Conservation (phyloP, 2,113 vertebrate genomes). For the Salvelinus fontinalis region DNA sequence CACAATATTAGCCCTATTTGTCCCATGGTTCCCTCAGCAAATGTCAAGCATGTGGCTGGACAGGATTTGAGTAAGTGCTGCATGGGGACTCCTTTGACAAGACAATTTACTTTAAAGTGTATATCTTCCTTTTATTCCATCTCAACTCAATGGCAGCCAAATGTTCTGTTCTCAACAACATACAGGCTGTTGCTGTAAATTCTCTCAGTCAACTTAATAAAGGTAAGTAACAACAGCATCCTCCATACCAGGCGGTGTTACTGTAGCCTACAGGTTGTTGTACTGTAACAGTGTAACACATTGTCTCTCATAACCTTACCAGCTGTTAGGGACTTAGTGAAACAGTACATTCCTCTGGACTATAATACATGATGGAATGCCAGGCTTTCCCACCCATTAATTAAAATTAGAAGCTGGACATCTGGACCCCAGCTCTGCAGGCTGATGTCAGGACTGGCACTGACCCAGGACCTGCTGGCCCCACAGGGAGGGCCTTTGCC, state of each 20-base stretch:
- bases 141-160: neutral
- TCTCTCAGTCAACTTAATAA: neutral
- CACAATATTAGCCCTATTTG: slow-evolving; percentile 35
- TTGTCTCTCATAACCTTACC: no score
- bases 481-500: slow-evolving; percentile 78
- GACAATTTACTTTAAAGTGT: slow-evolving; percentile 35
- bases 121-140: neutral
- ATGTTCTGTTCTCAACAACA: no score
- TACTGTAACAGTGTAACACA: neutral
- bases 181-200: neutral
- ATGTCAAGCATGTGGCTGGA: slow-evolving; percentile 41
- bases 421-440: slow-evolving; percentile 63
- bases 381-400: slow-evolving; percentile 31
- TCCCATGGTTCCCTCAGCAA: slow-evolving; percentile 41
- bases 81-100: slow-evolving; percentile 27
- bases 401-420: slow-evolving; percentile 49
- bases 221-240: neutral
- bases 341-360: neutral
- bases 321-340: neutral
- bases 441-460: slow-evolving; percentile 85
- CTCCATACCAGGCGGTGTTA: neutral
- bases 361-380: neutral
- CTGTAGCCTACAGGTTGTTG: neutral
- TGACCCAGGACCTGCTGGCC: slow-evolving; percentile 72
- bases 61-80: slow-evolving; percentile 17